Evolutionary conservation across 2,888 invertebrate genomes (phyloP).

Genomic region (Spicauda simplicius): DNA sequence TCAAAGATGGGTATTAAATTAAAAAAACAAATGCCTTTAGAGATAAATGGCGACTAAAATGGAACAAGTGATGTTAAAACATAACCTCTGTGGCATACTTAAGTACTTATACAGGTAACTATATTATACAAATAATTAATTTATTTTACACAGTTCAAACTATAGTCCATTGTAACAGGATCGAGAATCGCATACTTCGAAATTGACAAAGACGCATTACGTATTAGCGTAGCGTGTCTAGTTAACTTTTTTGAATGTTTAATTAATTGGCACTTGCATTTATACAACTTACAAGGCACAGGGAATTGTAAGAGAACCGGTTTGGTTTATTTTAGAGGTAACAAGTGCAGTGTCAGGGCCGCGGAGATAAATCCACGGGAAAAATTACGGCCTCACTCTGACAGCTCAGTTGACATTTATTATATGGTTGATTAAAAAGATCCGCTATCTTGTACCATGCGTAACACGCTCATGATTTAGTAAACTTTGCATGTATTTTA

Average conservation of each 20-base stretch:
- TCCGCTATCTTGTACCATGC: constrained; percentile 20
- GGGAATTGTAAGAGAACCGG: constrained; percentile 27
- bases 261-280: constrained; percentile 31
- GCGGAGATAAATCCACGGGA: constrained; percentile 20
- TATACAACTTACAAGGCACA: constrained; percentile 17
- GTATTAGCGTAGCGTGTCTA: constrained; percentile 17
- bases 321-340: constrained; percentile 29
- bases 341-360: constrained; percentile 4
- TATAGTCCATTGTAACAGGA: constrained; percentile 1
- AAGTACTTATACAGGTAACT: background rate
- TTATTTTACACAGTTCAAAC: background rate
- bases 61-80: background rate
- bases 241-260: constrained; percentile 22
- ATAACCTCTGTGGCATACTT: background rate
- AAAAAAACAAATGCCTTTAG: too few species aligned
- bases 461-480: constrained; percentile 12
- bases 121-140: background rate
- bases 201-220: constrained; percentile 29
- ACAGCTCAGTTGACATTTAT: constrained; percentile 14
- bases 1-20: too few species aligned
- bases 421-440: constrained; percentile 16
- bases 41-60: background rate
- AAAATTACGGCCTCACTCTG: constrained; percentile 16
- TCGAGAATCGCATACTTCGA: constrained; percentile 1
- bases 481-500: constrained; percentile 1